Evolutionary conservation across 2,113 vertebrate species (phyloP), one percentile per base, ranked within the genome.

Genomic region (Holacanthus passer): DNA sequence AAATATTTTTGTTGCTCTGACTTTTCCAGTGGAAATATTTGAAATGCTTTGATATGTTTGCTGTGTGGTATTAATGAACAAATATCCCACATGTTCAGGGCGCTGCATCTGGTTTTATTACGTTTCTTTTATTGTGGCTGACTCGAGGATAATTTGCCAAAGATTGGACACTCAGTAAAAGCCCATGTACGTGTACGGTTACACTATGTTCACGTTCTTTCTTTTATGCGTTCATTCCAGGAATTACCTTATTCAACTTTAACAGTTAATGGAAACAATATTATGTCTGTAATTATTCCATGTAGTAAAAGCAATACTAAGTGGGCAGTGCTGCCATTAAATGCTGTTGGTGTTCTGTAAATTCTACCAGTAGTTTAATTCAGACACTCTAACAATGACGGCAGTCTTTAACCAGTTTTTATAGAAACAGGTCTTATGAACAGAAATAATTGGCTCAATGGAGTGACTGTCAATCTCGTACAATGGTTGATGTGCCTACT

Each of bases 401-500:
- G 83, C 47, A 87, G 84, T 94, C 89, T 92, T 93, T 93, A 95
- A 92, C 81, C 88, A 88, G 91, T 78, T 89, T 88, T 84, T 89
- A 89, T 76, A 87, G 89, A 77, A 88, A 81, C 78, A 71, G 82
- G 90, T 92, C 93, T 92, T 89, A 91, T 91, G 88, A 93, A 88
- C 82, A 91, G 87, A 92, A 90, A 93, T 93, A 92, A 93, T 94
- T 92, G 90, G 90, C 90, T 95, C 89, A 90, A 93, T 92, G 85
- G 93, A 89, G 85, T 43, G 90, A 90, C 91, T 94, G 95, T 95
- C 94, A 95, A 74, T 94, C 92, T 91, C 82, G 3, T 55, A 88
- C 93, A 90, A 87, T 85, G 77, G 87, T 78, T 93, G 91, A 90
- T 87, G 84, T 87, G 89, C 81, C 88, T 88, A 86, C 87, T 81